Evolutionary conservation across 2,113 vertebrate species (phyloP).

Genomic region (Pangasianodon hypophthalmus): DNA sequence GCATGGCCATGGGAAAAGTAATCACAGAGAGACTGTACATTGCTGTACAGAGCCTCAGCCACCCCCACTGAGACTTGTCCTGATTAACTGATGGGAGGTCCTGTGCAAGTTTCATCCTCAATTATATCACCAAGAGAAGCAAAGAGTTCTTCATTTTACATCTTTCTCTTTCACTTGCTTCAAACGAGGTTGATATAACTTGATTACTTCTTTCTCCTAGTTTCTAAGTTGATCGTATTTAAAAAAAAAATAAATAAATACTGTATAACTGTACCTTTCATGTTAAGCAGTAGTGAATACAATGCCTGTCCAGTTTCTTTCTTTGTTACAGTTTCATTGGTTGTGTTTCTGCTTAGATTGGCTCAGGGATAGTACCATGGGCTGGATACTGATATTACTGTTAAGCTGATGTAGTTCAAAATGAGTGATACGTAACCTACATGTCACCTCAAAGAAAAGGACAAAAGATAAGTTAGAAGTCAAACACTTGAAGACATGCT

Average conservation of each 20-base stretch:
- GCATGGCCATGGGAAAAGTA: constrained; percentile 70
- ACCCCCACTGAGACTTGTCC: constrained; percentile 17
- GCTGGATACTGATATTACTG: too few relatives aligned
- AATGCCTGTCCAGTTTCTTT: neutral
- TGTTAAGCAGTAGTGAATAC: neutral
- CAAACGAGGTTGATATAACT: neutral
- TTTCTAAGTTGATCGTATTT: neutral
- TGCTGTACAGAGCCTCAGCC: constrained; percentile 50
- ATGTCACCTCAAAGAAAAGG: too few relatives aligned
- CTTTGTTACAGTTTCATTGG: too few relatives aligned
- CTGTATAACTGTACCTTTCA: too few relatives aligned
- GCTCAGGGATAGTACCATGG: neutral
- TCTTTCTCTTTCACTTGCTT: neutral
- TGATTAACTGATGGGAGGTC: constrained; percentile 25
- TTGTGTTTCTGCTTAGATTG: neutral
- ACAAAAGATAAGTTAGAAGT: too few relatives aligned
- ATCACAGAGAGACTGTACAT: constrained; percentile 55
- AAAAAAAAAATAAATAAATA: too few relatives aligned
- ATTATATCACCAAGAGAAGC: neutral
- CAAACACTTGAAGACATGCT: too few relatives aligned
- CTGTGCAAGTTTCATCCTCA: neutral
- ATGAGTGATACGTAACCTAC: too few relatives aligned
- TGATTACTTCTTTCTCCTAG: neutral
- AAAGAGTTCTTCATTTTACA: neutral
- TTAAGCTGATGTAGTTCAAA: too few relatives aligned